phyloP scores from a whole-genome alignment of 2,888 invertebrate genomes.

The Ophion ellenae region DNA sequence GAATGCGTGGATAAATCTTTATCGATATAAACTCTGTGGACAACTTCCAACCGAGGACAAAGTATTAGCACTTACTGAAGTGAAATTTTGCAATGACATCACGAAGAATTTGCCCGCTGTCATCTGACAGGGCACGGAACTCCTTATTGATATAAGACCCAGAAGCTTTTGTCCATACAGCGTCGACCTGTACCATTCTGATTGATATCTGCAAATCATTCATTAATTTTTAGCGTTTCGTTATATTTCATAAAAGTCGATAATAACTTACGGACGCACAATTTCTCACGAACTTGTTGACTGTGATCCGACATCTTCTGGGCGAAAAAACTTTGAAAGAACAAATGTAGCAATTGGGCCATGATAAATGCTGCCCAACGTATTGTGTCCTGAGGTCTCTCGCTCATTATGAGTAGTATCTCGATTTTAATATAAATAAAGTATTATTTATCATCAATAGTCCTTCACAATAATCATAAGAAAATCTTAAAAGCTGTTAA shows the following conservation, averaged over 20 bases:
- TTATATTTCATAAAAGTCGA: neutral
- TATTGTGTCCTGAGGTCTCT: conserved; percentile 32
- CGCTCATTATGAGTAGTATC: conserved; percentile 23
- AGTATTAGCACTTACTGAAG: conserved; percentile 28
- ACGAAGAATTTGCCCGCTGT: conserved; percentile 53
- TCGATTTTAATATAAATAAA: neutral
- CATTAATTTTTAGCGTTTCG: neutral
- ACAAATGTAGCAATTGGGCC: conserved; percentile 40
- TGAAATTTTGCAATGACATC: conserved; percentile 55
- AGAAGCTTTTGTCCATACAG: conserved; percentile 46
- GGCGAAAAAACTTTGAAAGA: conserved; percentile 46
- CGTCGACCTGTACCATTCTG: conserved; percentile 55
- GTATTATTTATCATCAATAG: neutral
- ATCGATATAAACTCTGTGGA: neutral
- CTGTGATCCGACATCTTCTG: conserved; percentile 53
- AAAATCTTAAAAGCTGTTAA: neutral
- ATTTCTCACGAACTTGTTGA: conserved; percentile 32
- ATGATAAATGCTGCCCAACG: conserved; percentile 36
- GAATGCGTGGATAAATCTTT: neutral
- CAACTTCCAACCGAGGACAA: neutral
- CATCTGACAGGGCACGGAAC: conserved; percentile 48
- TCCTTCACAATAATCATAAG: neutral
- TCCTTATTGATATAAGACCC: conserved; percentile 43
- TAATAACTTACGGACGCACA: conserved; percentile 14
- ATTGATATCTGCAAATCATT: conserved; percentile 39